These are phyloP conservation scores for Watsonalla cultraria DNA, from an alignment of 2,888 invertebrate genomes.

Conservation along the genomic window DNA sequence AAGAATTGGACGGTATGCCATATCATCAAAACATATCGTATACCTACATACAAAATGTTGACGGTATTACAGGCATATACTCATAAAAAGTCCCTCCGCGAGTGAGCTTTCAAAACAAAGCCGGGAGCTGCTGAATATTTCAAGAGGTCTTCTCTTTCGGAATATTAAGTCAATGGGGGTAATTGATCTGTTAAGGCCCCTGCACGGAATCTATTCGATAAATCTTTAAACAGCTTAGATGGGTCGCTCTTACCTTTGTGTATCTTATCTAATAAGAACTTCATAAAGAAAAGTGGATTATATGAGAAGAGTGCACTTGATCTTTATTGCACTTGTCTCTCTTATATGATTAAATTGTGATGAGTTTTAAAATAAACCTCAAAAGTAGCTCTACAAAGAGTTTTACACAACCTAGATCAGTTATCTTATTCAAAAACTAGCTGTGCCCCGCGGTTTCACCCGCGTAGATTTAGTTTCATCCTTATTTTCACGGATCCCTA, in stretches of 20 bases:
- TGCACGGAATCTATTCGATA: constrained; percentile 47
- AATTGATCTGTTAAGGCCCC: constrained; percentile 70
- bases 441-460: no score
- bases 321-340: no score
- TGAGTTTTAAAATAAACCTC: no score
- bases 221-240: constrained; percentile 46
- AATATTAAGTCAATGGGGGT: constrained; percentile 77
- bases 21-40: neutral
- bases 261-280: neutral
- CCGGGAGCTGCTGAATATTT: constrained; percentile 71
- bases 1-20: neutral
- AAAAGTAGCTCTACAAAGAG: no score
- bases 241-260: constrained; percentile 13
- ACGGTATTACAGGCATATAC: constrained; percentile 65
- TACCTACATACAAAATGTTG: constrained; percentile 52
- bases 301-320: no score
- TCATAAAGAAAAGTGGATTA: neutral
- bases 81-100: constrained; percentile 64
- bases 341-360: no score
- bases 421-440: no score
- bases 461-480: no score
- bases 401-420: no score
- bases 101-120: constrained; percentile 72
- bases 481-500: no score
- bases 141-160: constrained; percentile 70